A percentile compares a stretch with the other conserved stretches of the same genome.
Conservation (phyloP, 2,113 vertebrate genomes). For the Heterocephalus glaber region DNA sequence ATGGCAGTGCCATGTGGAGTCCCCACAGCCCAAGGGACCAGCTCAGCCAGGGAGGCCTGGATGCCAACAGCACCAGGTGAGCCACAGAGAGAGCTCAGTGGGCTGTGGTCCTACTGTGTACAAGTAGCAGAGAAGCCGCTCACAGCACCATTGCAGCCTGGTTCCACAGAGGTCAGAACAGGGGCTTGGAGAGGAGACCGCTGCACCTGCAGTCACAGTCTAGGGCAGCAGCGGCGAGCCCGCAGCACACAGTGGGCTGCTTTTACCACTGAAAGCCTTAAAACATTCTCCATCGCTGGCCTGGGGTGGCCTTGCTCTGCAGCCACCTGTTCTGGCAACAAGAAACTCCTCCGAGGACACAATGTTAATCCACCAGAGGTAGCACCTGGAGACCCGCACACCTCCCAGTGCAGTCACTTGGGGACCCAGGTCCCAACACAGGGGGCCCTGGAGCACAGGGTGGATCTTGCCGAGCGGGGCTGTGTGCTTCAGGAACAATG, state of each 20-base stretch:
- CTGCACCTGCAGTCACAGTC: background rate
- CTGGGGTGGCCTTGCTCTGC: background rate
- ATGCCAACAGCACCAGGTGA: background rate
- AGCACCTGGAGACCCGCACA: background rate
- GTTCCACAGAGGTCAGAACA: background rate
- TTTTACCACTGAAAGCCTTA: background rate
- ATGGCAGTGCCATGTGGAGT: no score
- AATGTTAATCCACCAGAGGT: background rate
- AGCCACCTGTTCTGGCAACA: background rate
- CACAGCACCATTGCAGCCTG: fast-evolving
- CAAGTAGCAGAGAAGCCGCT: fast-evolving
- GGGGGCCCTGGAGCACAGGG: background rate
- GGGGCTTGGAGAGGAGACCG: background rate
- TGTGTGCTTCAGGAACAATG: background rate
- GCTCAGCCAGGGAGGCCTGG: background rate
- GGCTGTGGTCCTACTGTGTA: fast-evolving
- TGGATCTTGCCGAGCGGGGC: no score
- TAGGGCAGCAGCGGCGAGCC: background rate
- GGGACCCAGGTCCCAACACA: background rate
- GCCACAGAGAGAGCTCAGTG: fast-evolving
- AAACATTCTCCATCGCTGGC: background rate
- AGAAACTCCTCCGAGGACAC: background rate
- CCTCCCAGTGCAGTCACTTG: background rate
- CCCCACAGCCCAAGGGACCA: background rate
- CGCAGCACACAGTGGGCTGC: background rate